A percentile compares a stretch with the other conserved stretches of the same genome.
These are phyloP conservation scores for Xiphophorus maculatus DNA, from an alignment of 2,113 vertebrate species.

Conservation along the genomic window DNA sequence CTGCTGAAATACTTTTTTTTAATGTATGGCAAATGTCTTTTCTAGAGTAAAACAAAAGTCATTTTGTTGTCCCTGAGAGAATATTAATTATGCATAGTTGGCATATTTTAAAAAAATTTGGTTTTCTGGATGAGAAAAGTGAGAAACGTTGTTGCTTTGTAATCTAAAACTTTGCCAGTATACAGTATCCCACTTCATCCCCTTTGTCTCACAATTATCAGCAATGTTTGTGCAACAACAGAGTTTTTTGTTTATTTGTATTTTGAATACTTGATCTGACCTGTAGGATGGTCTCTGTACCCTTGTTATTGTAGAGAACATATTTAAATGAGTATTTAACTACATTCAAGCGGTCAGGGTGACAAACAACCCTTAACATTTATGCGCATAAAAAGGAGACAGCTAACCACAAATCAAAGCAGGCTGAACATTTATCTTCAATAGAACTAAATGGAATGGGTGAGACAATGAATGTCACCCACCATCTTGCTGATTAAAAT, in stretches of 20 bases:
- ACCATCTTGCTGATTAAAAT: slow-evolving; percentile 72
- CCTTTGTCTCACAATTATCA: neutral
- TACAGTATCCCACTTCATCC: neutral
- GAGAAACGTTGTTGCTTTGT: neutral
- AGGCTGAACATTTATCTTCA: slow-evolving; percentile 42
- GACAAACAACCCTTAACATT: slow-evolving; percentile 68
- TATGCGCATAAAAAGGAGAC: slow-evolving; percentile 58
- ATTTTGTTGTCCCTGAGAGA: slow-evolving; percentile 48
- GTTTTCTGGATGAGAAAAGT: neutral
- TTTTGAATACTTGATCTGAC: slow-evolving; percentile 15
- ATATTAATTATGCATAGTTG: slow-evolving; percentile 51
- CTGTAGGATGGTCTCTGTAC: slow-evolving; percentile 13
- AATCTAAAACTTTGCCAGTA: neutral
- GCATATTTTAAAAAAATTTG: slow-evolving; percentile 39
- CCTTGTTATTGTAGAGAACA: slow-evolving; percentile 44
- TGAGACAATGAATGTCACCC: slow-evolving; percentile 64
- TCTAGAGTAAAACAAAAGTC: slow-evolving; percentile 11
- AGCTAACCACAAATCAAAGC: slow-evolving; percentile 66
- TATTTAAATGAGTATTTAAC: slow-evolving; percentile 79
- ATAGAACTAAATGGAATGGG: slow-evolving; percentile 44
- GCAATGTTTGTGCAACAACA: neutral
- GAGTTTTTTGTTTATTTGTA: neutral
- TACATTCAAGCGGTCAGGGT: slow-evolving; percentile 52
- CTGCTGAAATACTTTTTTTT: too few species aligned
- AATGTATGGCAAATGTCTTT: too few species aligned